phyloP scores from a whole-genome alignment of 2,113 vertebrate genomes.

The Etheostoma spectabile region DNA sequence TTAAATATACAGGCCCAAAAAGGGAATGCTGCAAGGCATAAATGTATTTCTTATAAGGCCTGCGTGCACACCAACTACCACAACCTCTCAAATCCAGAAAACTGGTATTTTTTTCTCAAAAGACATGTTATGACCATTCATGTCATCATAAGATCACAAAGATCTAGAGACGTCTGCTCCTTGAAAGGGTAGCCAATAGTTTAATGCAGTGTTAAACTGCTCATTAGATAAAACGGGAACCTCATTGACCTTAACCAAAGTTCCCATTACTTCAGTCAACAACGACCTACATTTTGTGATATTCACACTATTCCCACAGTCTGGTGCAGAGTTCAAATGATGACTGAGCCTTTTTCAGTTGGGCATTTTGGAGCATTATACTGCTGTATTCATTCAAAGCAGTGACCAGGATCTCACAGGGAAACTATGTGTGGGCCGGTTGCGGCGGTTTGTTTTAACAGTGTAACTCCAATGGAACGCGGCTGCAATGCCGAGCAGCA shows the following conservation, averaged over 20 bases:
- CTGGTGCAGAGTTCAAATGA: constrained; percentile 49
- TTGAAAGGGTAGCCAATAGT: constrained; percentile 12
- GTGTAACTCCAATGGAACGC: constrained; percentile 72
- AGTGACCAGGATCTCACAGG: constrained; percentile 64
- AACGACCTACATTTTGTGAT: constrained; percentile 23
- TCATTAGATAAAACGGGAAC: constrained; percentile 16
- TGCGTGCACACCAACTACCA: not conserved
- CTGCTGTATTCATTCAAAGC: constrained; percentile 66
- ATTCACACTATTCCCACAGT: constrained; percentile 8
- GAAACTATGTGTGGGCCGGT: constrained; percentile 69
- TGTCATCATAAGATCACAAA: not conserved
- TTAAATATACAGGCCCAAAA: not conserved
- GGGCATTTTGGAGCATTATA: constrained; percentile 55
- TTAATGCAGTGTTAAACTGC: constrained; percentile 7
- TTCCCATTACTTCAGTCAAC: constrained; percentile 25
- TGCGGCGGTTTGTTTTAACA: constrained; percentile 76
- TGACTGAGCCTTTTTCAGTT: constrained; percentile 43
- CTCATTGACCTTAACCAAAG: constrained; percentile 8
- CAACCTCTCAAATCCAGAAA: not conserved
- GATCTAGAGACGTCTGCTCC: not conserved
- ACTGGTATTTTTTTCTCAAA: not conserved
- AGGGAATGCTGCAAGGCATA: not conserved
- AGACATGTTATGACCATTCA: constrained; percentile 2
- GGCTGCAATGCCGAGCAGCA: constrained; percentile 61
- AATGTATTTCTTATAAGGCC: not conserved